These are phyloP conservation scores for Onychomys arenicola DNA, from an alignment of 2,797 vertebrate species.

Conservation along the genomic window DNA sequence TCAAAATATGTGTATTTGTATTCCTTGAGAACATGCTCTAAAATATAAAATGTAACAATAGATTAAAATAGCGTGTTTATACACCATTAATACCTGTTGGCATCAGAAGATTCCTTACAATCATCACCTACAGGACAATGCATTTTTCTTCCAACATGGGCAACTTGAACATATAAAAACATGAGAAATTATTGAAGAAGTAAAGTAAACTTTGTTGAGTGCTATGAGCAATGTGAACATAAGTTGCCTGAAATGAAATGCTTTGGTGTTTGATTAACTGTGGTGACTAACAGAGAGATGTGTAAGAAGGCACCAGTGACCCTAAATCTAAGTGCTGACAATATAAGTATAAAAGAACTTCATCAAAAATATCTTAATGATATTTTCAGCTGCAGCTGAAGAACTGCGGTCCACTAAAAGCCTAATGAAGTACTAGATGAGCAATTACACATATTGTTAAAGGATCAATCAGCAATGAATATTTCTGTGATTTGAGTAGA, in stretches of 20 bases:
- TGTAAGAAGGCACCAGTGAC: neutral
- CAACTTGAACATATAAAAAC: neutral
- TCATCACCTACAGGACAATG: neutral
- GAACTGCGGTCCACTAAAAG: neutral
- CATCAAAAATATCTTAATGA: conserved; percentile 50
- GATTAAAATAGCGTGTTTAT: neutral
- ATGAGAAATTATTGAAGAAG: neutral
- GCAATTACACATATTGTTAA: conserved; percentile 51
- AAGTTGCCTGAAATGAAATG: neutral
- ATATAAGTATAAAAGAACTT: conserved; percentile 5
- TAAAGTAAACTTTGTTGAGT: neutral
- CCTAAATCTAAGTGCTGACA: neutral
- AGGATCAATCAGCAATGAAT: conserved; percentile 35
- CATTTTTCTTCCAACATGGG: neutral
- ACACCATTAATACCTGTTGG: neutral
- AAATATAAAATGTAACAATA: neutral
- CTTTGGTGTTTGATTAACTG: neutral
- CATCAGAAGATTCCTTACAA: neutral
- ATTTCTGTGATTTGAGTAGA: conserved; percentile 56
- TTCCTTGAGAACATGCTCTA: neutral
- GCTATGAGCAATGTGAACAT: neutral
- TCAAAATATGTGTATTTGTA: neutral
- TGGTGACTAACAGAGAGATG: neutral
- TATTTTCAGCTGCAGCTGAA: conserved; percentile 21
- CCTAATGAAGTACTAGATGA: conserved; percentile 35